phyloP scores from a whole-genome alignment of 2,888 invertebrate species.

The Campoplex capitator region DNA sequence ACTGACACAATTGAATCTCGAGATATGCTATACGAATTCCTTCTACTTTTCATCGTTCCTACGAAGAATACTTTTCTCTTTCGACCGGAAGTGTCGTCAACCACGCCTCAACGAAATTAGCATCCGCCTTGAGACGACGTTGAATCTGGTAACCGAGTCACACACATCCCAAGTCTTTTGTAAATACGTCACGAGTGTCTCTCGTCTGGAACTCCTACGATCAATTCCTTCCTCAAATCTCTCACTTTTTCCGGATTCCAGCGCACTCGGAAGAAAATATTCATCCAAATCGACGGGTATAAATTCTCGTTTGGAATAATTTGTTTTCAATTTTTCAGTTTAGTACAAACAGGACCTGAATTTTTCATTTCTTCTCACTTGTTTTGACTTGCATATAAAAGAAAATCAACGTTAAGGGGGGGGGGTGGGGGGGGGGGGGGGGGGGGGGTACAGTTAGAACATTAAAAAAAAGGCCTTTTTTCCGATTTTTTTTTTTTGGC shows the following conservation, averaged over 20 bases:
- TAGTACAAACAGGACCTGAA: background rate
- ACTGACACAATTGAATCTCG: background rate
- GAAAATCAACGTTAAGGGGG: background rate
- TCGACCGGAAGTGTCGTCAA: constrained; percentile 51
- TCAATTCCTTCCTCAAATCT: constrained; percentile 32
- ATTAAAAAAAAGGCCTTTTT: no score
- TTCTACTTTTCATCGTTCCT: constrained; percentile 7
- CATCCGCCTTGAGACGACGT: constrained; percentile 10
- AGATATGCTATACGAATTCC: constrained; percentile 30
- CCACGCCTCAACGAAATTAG: constrained; percentile 25
- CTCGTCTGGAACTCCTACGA: constrained; percentile 6
- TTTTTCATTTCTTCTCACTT: background rate
- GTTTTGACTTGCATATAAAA: background rate
- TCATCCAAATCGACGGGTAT: background rate
- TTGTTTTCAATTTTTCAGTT: background rate
- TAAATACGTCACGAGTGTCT: constrained; percentile 35
- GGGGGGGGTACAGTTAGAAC: no score
- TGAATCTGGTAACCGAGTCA: constrained; percentile 58
- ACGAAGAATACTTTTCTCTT: constrained; percentile 16
- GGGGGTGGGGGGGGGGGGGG: no score
- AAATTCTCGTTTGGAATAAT: constrained; percentile 1
- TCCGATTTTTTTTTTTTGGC: no score
- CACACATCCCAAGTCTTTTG: constrained; percentile 44
- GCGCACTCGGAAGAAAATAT: background rate
- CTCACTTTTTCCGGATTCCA: constrained; percentile 39